Evolutionary conservation across 2,797 vertebrate species (phyloP).

Genomic region (Pipistrellus nathusii): DNA sequence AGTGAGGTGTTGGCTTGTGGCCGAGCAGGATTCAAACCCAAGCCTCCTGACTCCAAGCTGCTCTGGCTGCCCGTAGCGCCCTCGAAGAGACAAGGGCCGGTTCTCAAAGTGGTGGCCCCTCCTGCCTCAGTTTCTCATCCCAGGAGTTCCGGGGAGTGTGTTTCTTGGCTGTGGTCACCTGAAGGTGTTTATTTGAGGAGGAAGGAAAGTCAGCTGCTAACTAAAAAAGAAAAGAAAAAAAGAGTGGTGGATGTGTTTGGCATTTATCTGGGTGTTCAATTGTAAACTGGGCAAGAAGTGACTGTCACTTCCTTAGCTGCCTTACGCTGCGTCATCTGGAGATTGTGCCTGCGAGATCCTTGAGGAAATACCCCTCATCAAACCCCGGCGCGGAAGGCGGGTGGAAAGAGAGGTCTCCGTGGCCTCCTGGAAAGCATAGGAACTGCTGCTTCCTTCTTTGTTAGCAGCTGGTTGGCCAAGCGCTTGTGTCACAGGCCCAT

Average conservation of each 20-base stretch:
- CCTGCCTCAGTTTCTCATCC: neutral
- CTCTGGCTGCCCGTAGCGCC: neutral
- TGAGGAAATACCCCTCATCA: neutral
- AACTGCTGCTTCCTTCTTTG: slow-evolving; percentile 48
- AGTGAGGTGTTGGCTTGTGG: neutral
- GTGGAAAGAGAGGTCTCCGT: neutral
- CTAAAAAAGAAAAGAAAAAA: neutral
- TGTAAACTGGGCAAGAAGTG: neutral
- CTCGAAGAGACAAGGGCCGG: accelerated
- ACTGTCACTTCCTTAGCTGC: neutral
- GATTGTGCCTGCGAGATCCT: neutral
- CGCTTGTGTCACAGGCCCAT: neutral
- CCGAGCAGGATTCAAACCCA: neutral
- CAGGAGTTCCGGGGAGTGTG: neutral
- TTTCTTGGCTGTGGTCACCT: neutral
- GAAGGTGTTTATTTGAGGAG: neutral
- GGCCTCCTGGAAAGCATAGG: slow-evolving; percentile 51
- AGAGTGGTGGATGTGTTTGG: neutral
- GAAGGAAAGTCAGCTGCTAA: neutral
- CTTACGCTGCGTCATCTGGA: neutral
- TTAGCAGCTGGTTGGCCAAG: neutral
- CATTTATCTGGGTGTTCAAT: neutral
- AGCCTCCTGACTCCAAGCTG: neutral
- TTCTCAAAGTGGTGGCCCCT: neutral
- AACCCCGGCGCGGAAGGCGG: neutral